Conservation (phyloP, 2,888 invertebrate species). For the Amphiduros pacificus region DNA sequence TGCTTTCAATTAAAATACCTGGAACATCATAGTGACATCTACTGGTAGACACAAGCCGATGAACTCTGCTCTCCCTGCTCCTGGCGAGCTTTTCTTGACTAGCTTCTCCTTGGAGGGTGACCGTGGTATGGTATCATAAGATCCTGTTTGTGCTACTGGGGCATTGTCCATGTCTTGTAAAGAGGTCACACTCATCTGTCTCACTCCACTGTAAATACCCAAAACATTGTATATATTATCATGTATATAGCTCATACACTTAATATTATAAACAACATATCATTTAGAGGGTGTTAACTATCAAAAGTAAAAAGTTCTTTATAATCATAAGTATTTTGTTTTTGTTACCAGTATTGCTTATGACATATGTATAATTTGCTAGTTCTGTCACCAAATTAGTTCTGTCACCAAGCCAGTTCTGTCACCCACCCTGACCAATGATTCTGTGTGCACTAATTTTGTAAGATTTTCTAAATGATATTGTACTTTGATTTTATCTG, state of each 20-base stretch:
- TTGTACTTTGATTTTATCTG: too few relatives aligned
- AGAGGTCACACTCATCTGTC: conserved; percentile 38
- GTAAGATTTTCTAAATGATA: too few relatives aligned
- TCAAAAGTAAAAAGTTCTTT: too few relatives aligned
- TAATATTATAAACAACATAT: background rate
- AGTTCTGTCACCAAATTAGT: too few relatives aligned
- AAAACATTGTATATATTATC: too few relatives aligned
- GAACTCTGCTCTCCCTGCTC: conserved; percentile 42
- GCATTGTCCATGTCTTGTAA: conserved; percentile 34
- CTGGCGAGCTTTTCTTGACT: background rate
- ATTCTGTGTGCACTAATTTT: too few relatives aligned
- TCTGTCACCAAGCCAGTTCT: too few relatives aligned
- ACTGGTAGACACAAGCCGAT: conserved; percentile 76
- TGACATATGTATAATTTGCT: too few relatives aligned
- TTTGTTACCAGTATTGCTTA: too few relatives aligned
- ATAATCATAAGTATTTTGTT: too few relatives aligned
- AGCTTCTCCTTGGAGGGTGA: conserved; percentile 26
- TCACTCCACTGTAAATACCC: conserved; percentile 27
- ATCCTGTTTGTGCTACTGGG: conserved; percentile 23
- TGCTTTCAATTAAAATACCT: conserved; percentile 15
- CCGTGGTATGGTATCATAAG: conserved; percentile 32
- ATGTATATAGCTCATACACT: background rate
- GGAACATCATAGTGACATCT: conserved; percentile 68
- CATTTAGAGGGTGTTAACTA: background rate
- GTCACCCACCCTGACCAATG: too few relatives aligned